These are phyloP conservation scores for Hirtodrosophila duncani DNA, from an alignment of 2,888 invertebrate species.

Conservation along the genomic window DNA sequence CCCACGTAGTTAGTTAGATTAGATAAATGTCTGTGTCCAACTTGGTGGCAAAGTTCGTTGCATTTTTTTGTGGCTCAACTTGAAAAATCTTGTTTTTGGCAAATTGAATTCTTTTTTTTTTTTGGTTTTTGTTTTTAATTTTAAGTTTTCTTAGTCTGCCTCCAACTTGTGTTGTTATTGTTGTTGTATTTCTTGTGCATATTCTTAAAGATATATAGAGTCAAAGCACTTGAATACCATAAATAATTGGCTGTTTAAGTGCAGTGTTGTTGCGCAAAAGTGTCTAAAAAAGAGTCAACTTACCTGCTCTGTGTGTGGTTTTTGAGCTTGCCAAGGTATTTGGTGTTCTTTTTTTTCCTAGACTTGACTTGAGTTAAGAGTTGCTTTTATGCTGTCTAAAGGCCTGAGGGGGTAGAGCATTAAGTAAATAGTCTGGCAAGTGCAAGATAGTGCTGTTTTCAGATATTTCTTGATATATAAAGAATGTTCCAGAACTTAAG, in stretches of 20 bases:
- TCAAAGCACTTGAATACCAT: constrained; percentile 56
- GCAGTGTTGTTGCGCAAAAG: constrained; percentile 56
- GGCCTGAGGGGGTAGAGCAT: too few species aligned
- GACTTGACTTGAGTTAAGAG: constrained; percentile 7
- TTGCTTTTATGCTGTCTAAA: constrained; percentile 34
- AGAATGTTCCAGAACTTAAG: too few species aligned
- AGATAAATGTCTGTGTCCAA: background rate
- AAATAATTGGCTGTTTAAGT: constrained; percentile 66
- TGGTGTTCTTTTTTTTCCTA: constrained; percentile 3
- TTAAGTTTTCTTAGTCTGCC: constrained; percentile 24
- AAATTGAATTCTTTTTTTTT: constrained; percentile 22
- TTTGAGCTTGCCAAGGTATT: constrained; percentile 65
- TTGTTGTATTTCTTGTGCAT: background rate
- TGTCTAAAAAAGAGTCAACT: constrained; percentile 46
- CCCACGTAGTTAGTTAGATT: constrained; percentile 13
- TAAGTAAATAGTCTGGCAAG: too few species aligned
- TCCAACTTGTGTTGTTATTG: constrained; percentile 15
- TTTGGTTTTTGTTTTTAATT: too few species aligned
- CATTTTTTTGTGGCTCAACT: constrained; percentile 42
- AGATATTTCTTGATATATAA: too few species aligned
- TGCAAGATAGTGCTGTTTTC: too few species aligned
- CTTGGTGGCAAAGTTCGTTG: constrained; percentile 18
- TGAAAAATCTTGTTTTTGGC: constrained; percentile 50
- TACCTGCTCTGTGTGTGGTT: constrained; percentile 65
- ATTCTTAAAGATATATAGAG: constrained; percentile 27